Evolutionary conservation across 2,888 invertebrate species (phyloP).

Genomic region (Esperia sulphurella): DNA sequence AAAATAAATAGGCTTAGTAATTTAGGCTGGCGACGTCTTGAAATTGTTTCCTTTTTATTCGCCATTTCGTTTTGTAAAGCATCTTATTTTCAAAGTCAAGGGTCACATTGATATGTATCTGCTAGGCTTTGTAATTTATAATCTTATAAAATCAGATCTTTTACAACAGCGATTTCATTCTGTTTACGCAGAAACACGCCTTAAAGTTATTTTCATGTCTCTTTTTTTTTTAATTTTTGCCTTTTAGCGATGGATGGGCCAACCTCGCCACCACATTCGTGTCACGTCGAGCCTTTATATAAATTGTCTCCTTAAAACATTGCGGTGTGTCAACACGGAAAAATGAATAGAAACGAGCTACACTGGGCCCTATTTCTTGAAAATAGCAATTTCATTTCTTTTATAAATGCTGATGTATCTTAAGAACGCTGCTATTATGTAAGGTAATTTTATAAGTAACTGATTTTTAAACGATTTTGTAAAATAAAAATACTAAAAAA

Average conservation of each 20-base stretch:
- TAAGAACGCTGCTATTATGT: no score
- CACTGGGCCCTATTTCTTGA: slow-evolving; percentile 14
- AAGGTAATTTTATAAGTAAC: no score
- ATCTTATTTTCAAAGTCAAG: slow-evolving; percentile 26
- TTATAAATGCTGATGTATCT: neutral
- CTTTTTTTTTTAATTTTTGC: slow-evolving; percentile 40
- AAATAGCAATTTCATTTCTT: slow-evolving; percentile 13
- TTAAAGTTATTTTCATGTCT: slow-evolving; percentile 21
- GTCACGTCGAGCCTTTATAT: slow-evolving; percentile 55
- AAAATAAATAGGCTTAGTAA: slow-evolving; percentile 55
- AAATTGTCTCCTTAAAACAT: slow-evolving; percentile 53
- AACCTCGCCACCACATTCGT: slow-evolving; percentile 35
- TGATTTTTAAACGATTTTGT: no score
- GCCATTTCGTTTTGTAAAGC: slow-evolving; percentile 5
- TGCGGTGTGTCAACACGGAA: slow-evolving; percentile 42
- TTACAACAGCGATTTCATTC: slow-evolving; percentile 30
- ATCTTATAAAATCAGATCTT: neutral
- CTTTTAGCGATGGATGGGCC: slow-evolving; percentile 17
- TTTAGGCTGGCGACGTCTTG: slow-evolving; percentile 22
- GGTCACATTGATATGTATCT: neutral
- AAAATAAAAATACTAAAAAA: no score
- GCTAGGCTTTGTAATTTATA: neutral
- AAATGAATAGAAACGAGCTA: slow-evolving; percentile 27
- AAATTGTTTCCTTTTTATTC: slow-evolving; percentile 9
- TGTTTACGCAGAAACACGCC: slow-evolving; percentile 10